Evolutionary conservation across 2,113 vertebrate genomes (phyloP).

Genomic region (Bubo scandiacus): DNA sequence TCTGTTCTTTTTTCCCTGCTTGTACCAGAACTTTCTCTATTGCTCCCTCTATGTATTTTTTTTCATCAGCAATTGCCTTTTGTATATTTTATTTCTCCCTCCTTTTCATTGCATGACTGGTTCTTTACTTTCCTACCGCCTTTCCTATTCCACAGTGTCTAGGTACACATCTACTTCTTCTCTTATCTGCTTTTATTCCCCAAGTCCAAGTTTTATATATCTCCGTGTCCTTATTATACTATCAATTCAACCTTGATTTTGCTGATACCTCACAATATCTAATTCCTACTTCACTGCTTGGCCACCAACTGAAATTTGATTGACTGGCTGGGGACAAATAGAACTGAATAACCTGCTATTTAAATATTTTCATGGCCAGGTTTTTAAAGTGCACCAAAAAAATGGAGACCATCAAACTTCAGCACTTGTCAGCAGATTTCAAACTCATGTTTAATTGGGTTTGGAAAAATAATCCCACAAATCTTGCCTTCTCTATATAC

Average conservation of each 20-base stretch:
- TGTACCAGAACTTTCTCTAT: background rate
- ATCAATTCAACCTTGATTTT: background rate
- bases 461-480: slow-evolving; percentile 5
- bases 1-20: background rate
- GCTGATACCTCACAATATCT: background rate
- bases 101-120: background rate
- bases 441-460: background rate
- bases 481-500: background rate
- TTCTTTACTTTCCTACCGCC: background rate
- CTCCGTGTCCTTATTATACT: background rate
- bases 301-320: slow-evolving; percentile 11
- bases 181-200: background rate
- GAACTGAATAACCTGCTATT: background rate
- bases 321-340: background rate
- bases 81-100: background rate
- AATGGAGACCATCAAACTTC: background rate
- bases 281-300: background rate
- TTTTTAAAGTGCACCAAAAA: background rate
- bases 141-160: background rate
- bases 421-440: slow-evolving; percentile 1
- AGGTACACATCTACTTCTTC: background rate
- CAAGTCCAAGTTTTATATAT: background rate
- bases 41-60: background rate
- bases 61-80: background rate
- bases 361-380: background rate